Evolutionary conservation across 2,113 vertebrate genomes (phyloP).

Genomic region (Peromyscus leucopus): DNA sequence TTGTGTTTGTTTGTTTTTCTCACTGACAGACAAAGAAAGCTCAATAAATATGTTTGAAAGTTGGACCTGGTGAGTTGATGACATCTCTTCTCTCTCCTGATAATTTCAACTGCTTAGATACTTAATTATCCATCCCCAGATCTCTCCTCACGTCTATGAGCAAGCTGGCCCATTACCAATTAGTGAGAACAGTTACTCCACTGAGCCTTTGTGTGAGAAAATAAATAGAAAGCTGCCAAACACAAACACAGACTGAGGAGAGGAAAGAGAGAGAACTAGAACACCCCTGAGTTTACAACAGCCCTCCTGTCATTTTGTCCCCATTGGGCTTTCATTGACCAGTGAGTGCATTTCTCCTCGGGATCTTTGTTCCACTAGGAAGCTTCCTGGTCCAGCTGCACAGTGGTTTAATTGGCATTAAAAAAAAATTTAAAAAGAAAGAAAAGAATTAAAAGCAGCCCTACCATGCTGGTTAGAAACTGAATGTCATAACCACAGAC

Average conservation of each 20-base stretch:
- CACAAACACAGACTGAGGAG: slow-evolving; percentile 33
- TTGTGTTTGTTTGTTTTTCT: neutral
- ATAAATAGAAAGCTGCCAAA: slow-evolving; percentile 81
- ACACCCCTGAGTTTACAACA: neutral
- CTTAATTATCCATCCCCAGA: slow-evolving; percentile 86
- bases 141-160: slow-evolving; percentile 81
- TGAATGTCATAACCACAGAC: slow-evolving; percentile 18
- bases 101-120: slow-evolving; percentile 84
- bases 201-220: slow-evolving; percentile 83
- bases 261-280: slow-evolving; percentile 66
- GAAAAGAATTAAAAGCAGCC: neutral
- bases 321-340: slow-evolving; percentile 59
- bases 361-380: neutral
- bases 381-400: slow-evolving; percentile 40
- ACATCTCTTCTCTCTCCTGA: slow-evolving; percentile 84
- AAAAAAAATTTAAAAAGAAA: neutral
- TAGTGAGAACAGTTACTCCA: slow-evolving; percentile 83
- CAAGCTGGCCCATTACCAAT: slow-evolving; percentile 85
- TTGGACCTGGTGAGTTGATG: slow-evolving; percentile 79
- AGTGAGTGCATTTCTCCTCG: slow-evolving; percentile 61
- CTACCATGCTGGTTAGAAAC: neutral
- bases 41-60: slow-evolving; percentile 74
- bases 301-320: slow-evolving; percentile 44
- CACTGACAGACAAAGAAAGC: slow-evolving; percentile 39
- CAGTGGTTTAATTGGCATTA: slow-evolving; percentile 13